Evolutionary conservation across 2,797 vertebrate species (phyloP).

Genomic region (Erpetoichthys calabaricus): DNA sequence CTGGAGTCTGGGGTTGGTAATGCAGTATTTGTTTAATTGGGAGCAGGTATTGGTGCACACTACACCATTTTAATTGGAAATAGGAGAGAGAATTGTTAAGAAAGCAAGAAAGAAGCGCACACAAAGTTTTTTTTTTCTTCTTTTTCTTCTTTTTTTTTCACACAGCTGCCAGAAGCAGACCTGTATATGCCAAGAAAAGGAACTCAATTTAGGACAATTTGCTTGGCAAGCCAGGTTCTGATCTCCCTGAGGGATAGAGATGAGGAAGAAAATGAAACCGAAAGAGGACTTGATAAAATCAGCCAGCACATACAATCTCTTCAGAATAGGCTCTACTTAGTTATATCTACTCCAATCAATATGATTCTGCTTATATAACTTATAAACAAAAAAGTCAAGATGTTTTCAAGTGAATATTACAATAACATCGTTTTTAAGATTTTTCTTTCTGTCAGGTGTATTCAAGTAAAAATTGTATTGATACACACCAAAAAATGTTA

Average conservation of each 20-base stretch:
- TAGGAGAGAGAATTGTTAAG: constrained; percentile 56
- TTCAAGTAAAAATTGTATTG: too few relatives aligned
- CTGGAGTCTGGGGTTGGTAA: constrained; percentile 48
- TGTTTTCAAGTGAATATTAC: constrained; percentile 41
- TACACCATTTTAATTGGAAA: constrained; percentile 66
- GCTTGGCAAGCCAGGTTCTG: constrained; percentile 83
- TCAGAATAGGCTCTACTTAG: constrained; percentile 91
- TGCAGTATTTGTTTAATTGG: constrained; percentile 64
- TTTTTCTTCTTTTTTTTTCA: constrained; percentile 31
- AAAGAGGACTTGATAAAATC: constrained; percentile 94
- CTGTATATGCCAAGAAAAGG: constrained; percentile 84
- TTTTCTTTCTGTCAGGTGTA: too few relatives aligned
- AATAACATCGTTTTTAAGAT: constrained; percentile 44
- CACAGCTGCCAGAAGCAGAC: constrained; percentile 74
- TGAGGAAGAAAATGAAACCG: constrained; percentile 93
- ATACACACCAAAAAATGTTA: too few relatives aligned
- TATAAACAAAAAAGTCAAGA: constrained; percentile 91
- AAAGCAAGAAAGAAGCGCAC: constrained; percentile 66
- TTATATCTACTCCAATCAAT: constrained; percentile 95
- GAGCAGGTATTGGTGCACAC: constrained; percentile 60
- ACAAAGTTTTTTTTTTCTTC: constrained; percentile 55
- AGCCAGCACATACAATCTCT: constrained; percentile 82
- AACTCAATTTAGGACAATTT: constrained; percentile 99
- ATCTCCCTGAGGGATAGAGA: constrained; percentile 81
- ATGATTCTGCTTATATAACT: constrained; percentile 91